These are phyloP conservation scores for Pituophis catenifer DNA, from an alignment of 2,113 vertebrate species.

Conservation along the genomic window DNA sequence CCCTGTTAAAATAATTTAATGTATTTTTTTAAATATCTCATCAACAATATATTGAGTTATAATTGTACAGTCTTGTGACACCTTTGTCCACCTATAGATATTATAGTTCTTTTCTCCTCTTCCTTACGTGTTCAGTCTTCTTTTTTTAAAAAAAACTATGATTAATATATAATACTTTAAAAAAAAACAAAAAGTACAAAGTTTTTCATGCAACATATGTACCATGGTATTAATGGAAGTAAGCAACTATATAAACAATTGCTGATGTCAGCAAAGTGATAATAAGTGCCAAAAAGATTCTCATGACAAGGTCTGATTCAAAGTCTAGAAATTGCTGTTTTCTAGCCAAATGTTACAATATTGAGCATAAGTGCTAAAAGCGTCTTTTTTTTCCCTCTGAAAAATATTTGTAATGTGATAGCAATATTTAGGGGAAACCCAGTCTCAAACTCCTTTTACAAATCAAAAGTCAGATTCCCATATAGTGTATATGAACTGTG, in stretches of 20 bases:
- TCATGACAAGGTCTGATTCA: no score
- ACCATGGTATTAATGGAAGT: background rate
- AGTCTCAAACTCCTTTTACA: background rate
- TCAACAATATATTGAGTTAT: background rate
- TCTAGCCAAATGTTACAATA: background rate
- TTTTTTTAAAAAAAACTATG: background rate
- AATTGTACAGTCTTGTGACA: background rate
- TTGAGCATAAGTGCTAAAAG: background rate
- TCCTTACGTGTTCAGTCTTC: background rate
- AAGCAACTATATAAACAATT: background rate
- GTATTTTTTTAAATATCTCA: background rate
- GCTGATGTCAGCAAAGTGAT: background rate
- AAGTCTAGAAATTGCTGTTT: background rate
- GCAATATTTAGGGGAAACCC: background rate
- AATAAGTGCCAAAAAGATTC: background rate
- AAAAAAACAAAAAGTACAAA: background rate
- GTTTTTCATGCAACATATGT: background rate
- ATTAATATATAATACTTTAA: background rate
- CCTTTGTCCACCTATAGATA: background rate
- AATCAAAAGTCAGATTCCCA: fast-evolving
- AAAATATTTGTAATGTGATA: background rate
- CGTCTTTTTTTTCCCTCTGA: background rate
- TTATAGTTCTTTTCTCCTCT: background rate
- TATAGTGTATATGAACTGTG: background rate
- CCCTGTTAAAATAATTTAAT: background rate